Conservation (phyloP, 2,113 vertebrate genomes). For the Puffinus mauretanicus region DNA sequence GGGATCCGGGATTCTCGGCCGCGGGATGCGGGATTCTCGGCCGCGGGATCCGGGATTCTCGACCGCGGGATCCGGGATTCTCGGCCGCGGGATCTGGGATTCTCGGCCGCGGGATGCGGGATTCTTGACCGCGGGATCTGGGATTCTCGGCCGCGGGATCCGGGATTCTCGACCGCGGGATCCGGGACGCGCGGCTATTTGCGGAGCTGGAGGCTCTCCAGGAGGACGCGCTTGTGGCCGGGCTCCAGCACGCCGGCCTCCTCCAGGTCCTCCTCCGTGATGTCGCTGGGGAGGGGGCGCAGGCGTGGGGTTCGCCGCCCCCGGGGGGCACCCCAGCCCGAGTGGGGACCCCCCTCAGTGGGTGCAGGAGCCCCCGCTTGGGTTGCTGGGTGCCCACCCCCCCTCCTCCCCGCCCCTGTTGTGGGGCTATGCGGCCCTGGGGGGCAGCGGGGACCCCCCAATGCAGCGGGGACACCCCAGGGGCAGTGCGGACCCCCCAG, state of each 20-base stretch:
- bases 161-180: not conserved
- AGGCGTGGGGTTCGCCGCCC: not conserved
- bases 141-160: not conserved
- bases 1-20: not conserved
- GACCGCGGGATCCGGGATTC: not conserved
- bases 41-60: not conserved
- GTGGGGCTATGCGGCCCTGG: not conserved
- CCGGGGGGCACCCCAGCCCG: rapidly evolving
- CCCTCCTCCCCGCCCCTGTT: not conserved
- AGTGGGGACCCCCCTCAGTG: rapidly evolving
- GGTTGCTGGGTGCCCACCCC: too few relatives aligned
- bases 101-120: not conserved
- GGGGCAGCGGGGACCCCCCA: not conserved
- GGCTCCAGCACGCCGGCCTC: slow-evolving; percentile 90
- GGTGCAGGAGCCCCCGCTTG: rapidly evolving
- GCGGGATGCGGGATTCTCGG: not conserved
- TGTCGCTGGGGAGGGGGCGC: slow-evolving; percentile 80
- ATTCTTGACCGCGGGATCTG: not conserved
- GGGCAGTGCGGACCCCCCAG: too few relatives aligned
- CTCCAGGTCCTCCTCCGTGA: slow-evolving; percentile 95
- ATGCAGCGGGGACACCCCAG: too few relatives aligned
- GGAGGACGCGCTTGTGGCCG: slow-evolving; percentile 85
- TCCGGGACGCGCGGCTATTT: slow-evolving; percentile 60
- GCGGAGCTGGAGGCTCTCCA: slow-evolving; percentile 87
- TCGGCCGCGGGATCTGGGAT: not conserved